A percentile compares a stretch with the other conserved stretches of the same genome.
phyloP scores from a whole-genome alignment of 2,113 vertebrate genomes.

The Numida meleagris region DNA sequence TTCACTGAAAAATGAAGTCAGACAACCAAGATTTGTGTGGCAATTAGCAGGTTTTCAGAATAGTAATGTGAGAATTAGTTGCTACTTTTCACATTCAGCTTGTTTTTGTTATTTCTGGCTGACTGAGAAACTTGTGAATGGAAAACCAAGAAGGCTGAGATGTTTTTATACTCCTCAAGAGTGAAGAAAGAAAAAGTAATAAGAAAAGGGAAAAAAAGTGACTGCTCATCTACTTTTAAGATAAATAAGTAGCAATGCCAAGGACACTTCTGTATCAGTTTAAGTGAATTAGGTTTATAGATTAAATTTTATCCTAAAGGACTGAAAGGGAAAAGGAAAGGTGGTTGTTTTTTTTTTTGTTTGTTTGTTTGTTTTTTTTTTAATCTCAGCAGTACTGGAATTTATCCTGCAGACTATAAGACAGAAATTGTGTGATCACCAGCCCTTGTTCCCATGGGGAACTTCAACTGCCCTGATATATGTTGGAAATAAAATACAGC shows the following conservation, averaged over 20 bases:
- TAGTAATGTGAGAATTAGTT: not conserved
- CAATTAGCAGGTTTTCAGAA: slow-evolving; percentile 41
- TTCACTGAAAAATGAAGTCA: slow-evolving; percentile 7
- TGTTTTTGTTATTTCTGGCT: not conserved
- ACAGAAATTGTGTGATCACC: too few relatives aligned
- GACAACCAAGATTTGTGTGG: not conserved
- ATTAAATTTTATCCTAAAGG: not conserved
- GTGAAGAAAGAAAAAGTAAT: not conserved
- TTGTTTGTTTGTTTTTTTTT: too few relatives aligned
- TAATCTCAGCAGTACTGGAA: not conserved
- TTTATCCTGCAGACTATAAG: not conserved
- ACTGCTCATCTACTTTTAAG: not conserved
- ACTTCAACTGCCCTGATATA: too few relatives aligned
- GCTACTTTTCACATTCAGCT: not conserved
- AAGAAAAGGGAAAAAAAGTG: not conserved
- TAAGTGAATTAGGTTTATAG: not conserved
- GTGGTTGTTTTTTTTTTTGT: too few relatives aligned
- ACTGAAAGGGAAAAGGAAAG: accelerated
- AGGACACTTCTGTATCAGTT: not conserved
- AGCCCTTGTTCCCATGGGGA: too few relatives aligned
- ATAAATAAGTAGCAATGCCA: not conserved
- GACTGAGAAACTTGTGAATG: not conserved
- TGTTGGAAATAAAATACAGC: too few relatives aligned
- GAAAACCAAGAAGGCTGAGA: not conserved
- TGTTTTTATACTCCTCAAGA: not conserved